Evolutionary conservation across 2,888 invertebrate genomes (phyloP).

Genomic region (Nemurella pictetii): DNA sequence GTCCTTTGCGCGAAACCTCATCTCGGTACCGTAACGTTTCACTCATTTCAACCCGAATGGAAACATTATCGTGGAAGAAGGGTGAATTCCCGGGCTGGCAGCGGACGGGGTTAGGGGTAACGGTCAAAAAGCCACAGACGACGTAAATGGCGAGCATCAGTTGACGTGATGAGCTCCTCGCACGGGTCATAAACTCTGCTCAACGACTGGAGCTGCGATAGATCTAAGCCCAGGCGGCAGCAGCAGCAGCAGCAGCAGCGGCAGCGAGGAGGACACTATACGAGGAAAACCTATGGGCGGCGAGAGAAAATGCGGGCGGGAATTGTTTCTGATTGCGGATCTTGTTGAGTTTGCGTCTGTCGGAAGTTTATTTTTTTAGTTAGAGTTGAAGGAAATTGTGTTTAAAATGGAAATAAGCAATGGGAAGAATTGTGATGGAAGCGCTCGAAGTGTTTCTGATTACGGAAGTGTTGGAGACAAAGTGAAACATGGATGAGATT

Average conservation of each 20-base stretch:
- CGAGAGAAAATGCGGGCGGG: background rate
- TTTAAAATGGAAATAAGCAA: too few species aligned
- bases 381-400: too few species aligned
- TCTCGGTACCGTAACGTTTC: background rate
- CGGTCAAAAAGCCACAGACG: background rate
- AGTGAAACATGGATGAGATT: too few species aligned
- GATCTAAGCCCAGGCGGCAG: background rate
- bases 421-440: too few species aligned
- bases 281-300: background rate
- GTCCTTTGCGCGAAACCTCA: background rate
- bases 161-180: background rate
- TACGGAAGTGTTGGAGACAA: too few species aligned
- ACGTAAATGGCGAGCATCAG: background rate
- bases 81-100: background rate
- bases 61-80: background rate
- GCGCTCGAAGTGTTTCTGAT: too few species aligned
- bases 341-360: too few species aligned
- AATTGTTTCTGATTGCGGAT: background rate
- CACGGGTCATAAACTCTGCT: background rate
- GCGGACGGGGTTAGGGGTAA: background rate
- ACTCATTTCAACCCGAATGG: background rate
- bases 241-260: too few species aligned
- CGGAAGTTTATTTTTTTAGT: too few species aligned
- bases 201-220: background rate
- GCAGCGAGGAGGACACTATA: background rate